A percentile compares a stretch with the other conserved stretches of the same genome.
Evolutionary conservation across 2,113 vertebrate species (phyloP).

Genomic region (Quiscalus mexicanus): DNA sequence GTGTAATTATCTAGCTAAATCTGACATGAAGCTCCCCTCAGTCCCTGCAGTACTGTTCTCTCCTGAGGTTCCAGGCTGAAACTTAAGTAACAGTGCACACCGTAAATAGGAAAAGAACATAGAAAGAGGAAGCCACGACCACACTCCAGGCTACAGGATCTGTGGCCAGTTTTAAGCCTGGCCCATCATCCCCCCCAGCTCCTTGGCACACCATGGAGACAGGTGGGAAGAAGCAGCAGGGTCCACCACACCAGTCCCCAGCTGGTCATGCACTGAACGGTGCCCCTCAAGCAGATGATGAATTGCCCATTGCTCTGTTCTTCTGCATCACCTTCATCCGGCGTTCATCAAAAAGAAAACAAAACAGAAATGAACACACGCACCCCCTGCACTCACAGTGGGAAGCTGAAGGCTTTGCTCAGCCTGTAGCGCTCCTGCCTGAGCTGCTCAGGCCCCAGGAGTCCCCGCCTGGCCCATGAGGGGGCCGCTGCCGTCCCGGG

Average conservation of each 20-base stretch:
- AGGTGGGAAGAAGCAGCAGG: conserved; percentile 20
- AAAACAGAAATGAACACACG: conserved; percentile 60
- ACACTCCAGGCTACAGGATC: background rate
- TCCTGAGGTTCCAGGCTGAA: conserved; percentile 49
- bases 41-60: conserved; percentile 36
- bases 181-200: conserved; percentile 21
- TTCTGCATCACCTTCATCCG: conserved; percentile 14
- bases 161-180: background rate
- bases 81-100: conserved; percentile 51
- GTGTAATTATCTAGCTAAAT: conserved; percentile 18
- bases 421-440: background rate
- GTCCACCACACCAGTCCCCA: background rate
- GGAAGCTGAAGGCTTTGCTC: conserved; percentile 50
- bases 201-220: background rate
- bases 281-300: background rate
- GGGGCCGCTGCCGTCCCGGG: conserved; percentile 73
- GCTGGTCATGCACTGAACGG: background rate
- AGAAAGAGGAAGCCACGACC: conserved; percentile 8
- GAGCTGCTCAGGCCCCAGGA: conserved; percentile 87
- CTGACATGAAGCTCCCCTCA: conserved; percentile 5
- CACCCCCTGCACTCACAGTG: conserved; percentile 26
- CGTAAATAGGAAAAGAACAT: conserved; percentile 5
- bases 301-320: background rate
- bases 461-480: conserved; percentile 89
- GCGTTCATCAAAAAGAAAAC: conserved; percentile 60